Evolutionary conservation across 2,888 invertebrate species (phyloP).

Genomic region (Chymomyza procnemis): DNA sequence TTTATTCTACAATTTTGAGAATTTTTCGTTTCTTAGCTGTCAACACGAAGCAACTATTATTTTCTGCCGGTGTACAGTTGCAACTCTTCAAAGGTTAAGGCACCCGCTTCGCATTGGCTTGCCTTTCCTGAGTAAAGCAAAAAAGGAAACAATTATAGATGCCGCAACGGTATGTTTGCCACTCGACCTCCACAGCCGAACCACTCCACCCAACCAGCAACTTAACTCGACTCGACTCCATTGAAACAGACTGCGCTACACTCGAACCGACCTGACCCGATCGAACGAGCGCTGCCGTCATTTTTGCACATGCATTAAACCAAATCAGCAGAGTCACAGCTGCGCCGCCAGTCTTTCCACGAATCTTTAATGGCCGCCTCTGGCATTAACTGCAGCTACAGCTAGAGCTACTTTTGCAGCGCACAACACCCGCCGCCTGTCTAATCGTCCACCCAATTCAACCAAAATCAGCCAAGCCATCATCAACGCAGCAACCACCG

Average conservation of each 20-base stretch:
- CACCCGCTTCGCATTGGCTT: conserved; percentile 18
- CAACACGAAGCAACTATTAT: too few species aligned
- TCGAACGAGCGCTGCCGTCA: background rate
- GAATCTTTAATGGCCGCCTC: conserved; percentile 31
- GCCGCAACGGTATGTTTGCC: conserved; percentile 17
- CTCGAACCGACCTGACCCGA: background rate
- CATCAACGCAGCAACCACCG: background rate
- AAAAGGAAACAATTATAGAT: conserved; percentile 52
- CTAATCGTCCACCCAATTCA: background rate
- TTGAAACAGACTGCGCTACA: background rate
- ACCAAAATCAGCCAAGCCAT: background rate
- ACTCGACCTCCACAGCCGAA: conserved; percentile 12
- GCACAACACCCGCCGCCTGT: background rate
- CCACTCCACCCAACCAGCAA: conserved; percentile 39
- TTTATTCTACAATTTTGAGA: too few species aligned
- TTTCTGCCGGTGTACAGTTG: conserved; percentile 25
- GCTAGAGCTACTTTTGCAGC: conserved; percentile 35
- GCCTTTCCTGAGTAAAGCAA: conserved; percentile 35
- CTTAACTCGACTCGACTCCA: conserved; percentile 7
- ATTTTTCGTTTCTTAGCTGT: too few species aligned
- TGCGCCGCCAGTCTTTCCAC: conserved; percentile 11
- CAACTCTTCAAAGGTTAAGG: conserved; percentile 40
- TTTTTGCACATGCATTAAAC: conserved; percentile 18
- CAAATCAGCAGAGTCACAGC: conserved; percentile 11
- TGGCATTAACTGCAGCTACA: conserved; percentile 35